Evolutionary conservation across 2,113 vertebrate species (phyloP), one percentile per base, ranked within the genome.

Genomic region (Suricata suricatta): DNA sequence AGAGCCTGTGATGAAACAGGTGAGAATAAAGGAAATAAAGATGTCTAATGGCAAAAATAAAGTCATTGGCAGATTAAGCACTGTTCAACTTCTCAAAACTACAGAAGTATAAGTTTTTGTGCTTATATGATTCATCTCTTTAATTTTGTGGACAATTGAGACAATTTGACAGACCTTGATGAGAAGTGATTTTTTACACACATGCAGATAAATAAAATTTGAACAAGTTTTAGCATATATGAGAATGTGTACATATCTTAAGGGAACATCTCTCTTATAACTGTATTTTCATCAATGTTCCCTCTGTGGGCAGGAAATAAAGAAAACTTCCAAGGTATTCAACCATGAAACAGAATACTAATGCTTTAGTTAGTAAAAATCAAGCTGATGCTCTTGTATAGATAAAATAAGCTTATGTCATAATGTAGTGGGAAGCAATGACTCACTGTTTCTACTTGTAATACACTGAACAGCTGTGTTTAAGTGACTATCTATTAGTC

Each of bases 401-500:
- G 87, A 93, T 95, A 96, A 93, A 97, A 95, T 63, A 72, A 92
- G 50, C 21, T 80, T 93, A 88, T 89, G 64, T 87, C 84, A 81
- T 57, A 80, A 92, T 64, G 35, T 57, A 77, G 35, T 60, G 41
- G 77, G 84, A 95, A 81, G 84, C 92, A 93, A 47, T 95, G 95
- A 97, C 94, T 98, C 93, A 97, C 54, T 91, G 74, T 88, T 98
- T 95, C 88, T 54, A 93, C 72, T 94, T 95, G 82, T 69, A 95
- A 88, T 52, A 85, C 44, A 79, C 33, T 54, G 64, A 96, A 96
- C 92, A 96, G 93, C 96, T 98, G 90, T 97, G 90, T 97, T 96
- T 96, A 92, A 95, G 31, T 92, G 83, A 97, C 71, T 96, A 77
- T 90, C 87, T 95, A 96, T 97, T 96, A 98, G 92, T 97, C 93